Percentiles rank a stretch among this genome's conserved stretches.
phyloP scores from a whole-genome alignment of 2,797 vertebrate genomes.

The Sparus aurata region DNA sequence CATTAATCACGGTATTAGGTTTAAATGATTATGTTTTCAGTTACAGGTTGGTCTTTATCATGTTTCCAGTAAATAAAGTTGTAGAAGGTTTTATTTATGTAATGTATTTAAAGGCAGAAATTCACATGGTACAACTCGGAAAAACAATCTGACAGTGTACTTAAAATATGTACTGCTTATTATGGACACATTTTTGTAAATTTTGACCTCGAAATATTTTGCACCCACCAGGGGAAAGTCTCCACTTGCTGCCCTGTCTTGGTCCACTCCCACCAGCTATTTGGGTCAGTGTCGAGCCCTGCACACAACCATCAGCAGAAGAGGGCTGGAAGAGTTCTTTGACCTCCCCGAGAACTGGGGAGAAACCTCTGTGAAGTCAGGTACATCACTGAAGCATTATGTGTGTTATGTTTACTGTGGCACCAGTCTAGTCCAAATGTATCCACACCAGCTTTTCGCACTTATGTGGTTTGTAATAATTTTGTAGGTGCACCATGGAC shows the following conservation, averaged over 20 bases:
- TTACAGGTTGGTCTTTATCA: background rate
- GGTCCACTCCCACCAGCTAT: constrained; percentile 29
- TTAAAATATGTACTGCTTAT: background rate
- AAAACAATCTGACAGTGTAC: background rate
- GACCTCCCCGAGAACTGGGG: constrained; percentile 95
- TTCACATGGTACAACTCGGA: background rate
- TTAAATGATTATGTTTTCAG: background rate
- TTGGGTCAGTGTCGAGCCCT: constrained; percentile 77
- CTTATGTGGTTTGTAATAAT: constrained; percentile 28
- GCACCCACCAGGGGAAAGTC: constrained; percentile 41
- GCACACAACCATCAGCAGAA: constrained; percentile 86
- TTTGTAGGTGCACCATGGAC: constrained; percentile 93
- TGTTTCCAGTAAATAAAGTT: background rate
- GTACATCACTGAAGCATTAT: constrained; percentile 74
- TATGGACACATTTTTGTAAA: background rate
- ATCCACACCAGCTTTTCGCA: background rate
- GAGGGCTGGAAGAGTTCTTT: constrained; percentile 94
- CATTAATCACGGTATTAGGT: background rate
- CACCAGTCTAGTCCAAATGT: background rate
- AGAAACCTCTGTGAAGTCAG: constrained; percentile 91
- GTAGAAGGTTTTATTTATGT: background rate
- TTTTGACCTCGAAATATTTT: background rate
- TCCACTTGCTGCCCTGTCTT: background rate
- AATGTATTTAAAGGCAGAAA: background rate
- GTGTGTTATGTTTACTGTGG: background rate